These are phyloP conservation scores for Ageneiosus marmoratus DNA, from an alignment of 2,113 vertebrate species.

Conservation along the genomic window DNA sequence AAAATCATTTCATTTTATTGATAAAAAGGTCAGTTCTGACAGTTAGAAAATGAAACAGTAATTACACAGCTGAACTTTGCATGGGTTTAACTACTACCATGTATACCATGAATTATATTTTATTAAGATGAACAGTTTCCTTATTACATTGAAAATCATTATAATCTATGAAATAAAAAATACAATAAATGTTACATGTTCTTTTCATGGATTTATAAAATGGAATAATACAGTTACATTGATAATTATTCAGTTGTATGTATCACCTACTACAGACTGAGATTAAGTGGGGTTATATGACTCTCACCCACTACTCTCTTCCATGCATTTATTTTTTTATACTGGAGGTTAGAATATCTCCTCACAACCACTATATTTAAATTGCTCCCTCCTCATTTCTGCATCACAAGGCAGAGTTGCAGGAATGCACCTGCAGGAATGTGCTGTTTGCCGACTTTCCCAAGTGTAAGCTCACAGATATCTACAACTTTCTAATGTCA, in stretches of 20 bases:
- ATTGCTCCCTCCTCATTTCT: background rate
- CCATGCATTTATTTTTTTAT: background rate
- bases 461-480: background rate
- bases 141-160: background rate
- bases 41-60: conserved; percentile 7
- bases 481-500: background rate
- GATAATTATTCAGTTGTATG: background rate
- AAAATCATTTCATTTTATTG: conserved; percentile 10
- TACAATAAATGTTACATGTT: background rate
- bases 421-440: background rate
- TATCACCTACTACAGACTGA: background rate
- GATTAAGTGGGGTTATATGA: background rate
- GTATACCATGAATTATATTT: conserved; percentile 1
- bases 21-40: conserved; percentile 20
- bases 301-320: background rate
- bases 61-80: background rate
- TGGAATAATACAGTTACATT: background rate
- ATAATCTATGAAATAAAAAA: background rate
- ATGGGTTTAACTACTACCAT: background rate
- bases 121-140: background rate
- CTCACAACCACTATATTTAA: background rate
- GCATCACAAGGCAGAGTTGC: background rate
- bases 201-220: background rate
- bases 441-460: background rate
- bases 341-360: background rate